phyloP scores from a whole-genome alignment of 2,113 vertebrate species.

The Bos javanicus region DNA sequence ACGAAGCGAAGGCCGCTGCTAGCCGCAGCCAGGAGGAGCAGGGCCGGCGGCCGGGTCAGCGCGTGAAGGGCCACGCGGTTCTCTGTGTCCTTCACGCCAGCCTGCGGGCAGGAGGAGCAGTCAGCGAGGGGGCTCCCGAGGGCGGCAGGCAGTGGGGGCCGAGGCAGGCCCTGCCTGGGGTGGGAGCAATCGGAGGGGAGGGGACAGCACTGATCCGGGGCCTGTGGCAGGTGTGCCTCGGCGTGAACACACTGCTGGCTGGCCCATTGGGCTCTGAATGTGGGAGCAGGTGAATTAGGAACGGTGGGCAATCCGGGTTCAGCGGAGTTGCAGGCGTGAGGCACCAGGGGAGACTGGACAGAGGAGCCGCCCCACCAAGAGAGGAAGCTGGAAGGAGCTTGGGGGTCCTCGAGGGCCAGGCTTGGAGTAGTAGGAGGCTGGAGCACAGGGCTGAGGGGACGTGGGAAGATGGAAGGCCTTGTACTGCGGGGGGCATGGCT shows the following conservation, averaged over 20 bases:
- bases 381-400: background rate
- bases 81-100: slow-evolving; percentile 87
- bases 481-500: background rate
- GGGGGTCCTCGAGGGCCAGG: background rate
- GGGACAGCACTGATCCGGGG: too few species aligned
- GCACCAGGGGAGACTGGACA: background rate
- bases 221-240: background rate
- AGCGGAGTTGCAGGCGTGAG: background rate
- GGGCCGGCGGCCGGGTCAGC: slow-evolving; percentile 86
- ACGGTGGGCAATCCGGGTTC: background rate
- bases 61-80: slow-evolving; percentile 90
- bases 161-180: background rate
- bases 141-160: background rate
- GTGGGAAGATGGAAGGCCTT: background rate
- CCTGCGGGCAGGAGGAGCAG: slow-evolving; percentile 74
- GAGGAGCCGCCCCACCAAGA: background rate
- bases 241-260: background rate
- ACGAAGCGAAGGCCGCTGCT: slow-evolving; percentile 87
- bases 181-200: background rate
- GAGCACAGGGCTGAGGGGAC: background rate
- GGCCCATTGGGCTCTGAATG: background rate
- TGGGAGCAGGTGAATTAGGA: background rate
- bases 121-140: background rate
- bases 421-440: background rate
- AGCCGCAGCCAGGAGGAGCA: slow-evolving; percentile 73